Evolutionary conservation across 1,140 invertebrate species (phyloP).

Genomic region (Drosophila biarmipes): DNA sequence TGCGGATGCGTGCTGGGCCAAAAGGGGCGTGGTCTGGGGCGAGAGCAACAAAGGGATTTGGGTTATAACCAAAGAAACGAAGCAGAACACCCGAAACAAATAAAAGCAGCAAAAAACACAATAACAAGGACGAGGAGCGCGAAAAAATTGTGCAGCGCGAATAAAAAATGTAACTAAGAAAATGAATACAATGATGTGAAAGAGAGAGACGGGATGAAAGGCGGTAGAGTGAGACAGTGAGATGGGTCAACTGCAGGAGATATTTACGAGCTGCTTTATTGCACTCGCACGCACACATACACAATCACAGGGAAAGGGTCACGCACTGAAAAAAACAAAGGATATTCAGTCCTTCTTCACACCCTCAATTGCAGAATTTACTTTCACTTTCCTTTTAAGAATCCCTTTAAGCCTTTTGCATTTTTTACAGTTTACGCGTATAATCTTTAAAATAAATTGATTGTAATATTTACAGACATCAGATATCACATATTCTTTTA

Average conservation of each 20-base stretch:
- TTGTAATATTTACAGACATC: neutral
- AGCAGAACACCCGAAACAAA: conserved; percentile 30
- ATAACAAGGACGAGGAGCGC: conserved; percentile 23
- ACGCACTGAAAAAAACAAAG: conserved; percentile 12
- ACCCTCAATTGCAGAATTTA: neutral
- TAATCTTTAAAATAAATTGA: neutral
- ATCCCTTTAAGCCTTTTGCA: neutral
- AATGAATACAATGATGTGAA: conserved; percentile 44
- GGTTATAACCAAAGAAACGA: conserved; percentile 68
- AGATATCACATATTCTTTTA: too few species aligned
- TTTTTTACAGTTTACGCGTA: neutral
- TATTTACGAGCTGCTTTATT: conserved; percentile 79
- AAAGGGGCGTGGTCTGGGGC: conserved; percentile 14
- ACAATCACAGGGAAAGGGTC: conserved; percentile 23
- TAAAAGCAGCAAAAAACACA: conserved; percentile 12
- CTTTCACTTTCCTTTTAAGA: neutral
- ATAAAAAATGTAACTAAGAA: conserved; percentile 39
- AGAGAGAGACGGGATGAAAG: conserved; percentile 4
- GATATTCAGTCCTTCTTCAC: conserved; percentile 8
- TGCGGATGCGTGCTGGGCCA: conserved; percentile 14
- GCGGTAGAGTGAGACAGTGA: neutral
- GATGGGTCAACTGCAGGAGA: conserved; percentile 35
- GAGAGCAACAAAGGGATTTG: conserved; percentile 62
- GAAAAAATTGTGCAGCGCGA: conserved; percentile 58
- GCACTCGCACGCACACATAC: conserved; percentile 15